Evolutionary conservation across 2,113 vertebrate species (phyloP).

Genomic region (Xenopus borealis): DNA sequence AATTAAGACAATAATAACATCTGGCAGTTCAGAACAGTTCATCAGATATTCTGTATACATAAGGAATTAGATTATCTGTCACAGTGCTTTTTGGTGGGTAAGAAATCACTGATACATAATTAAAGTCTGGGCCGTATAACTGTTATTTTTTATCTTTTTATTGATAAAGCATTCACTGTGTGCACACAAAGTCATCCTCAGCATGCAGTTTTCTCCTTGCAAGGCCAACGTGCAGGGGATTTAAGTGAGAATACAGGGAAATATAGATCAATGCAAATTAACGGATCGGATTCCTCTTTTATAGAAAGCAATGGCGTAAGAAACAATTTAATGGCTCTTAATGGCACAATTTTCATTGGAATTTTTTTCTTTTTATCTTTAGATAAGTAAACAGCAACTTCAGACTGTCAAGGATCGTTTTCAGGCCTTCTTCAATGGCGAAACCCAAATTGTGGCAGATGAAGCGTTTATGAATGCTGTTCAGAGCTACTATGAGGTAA

Average conservation of each 20-base stretch:
- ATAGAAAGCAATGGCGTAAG: too few species aligned
- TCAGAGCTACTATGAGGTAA: constrained; percentile 97
- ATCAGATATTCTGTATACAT: not conserved
- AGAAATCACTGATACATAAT: not conserved
- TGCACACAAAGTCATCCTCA: too few species aligned
- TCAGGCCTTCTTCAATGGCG: constrained; percentile 92
- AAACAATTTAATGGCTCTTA: too few species aligned
- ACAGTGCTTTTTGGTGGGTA: not conserved
- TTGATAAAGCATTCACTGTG: too few species aligned
- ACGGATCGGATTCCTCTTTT: too few species aligned
- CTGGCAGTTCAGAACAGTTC: not conserved
- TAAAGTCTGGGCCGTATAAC: not conserved
- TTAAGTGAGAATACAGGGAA: too few species aligned
- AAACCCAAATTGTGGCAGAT: constrained; percentile 96
- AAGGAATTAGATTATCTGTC: not conserved
- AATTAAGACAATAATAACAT: not conserved
- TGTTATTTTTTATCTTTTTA: not conserved
- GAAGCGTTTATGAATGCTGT: constrained; percentile 98
- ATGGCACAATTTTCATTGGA: not conserved
- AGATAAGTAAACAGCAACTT: constrained; percentile 96
- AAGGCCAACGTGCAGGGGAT: too few species aligned
- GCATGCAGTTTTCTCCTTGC: too few species aligned
- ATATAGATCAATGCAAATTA: too few species aligned
- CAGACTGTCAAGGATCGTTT: constrained; percentile 96
- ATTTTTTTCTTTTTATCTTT: constrained; percentile 46